phyloP scores from a whole-genome alignment of 2,888 invertebrate species.

The Trilocha varians region DNA sequence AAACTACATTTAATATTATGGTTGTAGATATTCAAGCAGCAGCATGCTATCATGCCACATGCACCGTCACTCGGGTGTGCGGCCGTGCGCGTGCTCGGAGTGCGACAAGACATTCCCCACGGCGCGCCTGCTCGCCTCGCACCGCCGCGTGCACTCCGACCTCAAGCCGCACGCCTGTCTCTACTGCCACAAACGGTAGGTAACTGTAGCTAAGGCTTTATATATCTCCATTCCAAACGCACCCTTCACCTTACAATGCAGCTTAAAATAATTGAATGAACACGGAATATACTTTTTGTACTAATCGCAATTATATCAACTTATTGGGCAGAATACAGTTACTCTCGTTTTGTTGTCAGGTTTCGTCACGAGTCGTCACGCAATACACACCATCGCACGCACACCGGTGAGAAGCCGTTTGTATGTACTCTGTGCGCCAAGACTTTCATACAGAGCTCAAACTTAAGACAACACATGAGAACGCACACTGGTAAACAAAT shows the following conservation, averaged over 20 bases:
- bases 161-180: constrained; percentile 68
- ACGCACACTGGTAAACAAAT: constrained; percentile 51
- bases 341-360: constrained; percentile 23
- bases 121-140: constrained; percentile 57
- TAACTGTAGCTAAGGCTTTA: too few relatives aligned
- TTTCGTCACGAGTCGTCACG: constrained; percentile 75
- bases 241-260: too few relatives aligned
- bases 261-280: too few relatives aligned
- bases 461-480: constrained; percentile 61
- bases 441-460: constrained; percentile 75
- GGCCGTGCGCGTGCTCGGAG: constrained; percentile 43
- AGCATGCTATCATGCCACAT: constrained; percentile 43
- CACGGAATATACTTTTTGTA: too few relatives aligned
- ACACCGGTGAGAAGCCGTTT: constrained; percentile 76
- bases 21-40: constrained; percentile 38
- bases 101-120: constrained; percentile 59
- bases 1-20: too few relatives aligned
- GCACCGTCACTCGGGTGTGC: constrained; percentile 44
- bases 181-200: constrained; percentile 68
- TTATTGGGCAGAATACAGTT: background rate
- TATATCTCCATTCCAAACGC: too few relatives aligned
- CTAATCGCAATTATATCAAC: too few relatives aligned
- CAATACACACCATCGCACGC: constrained; percentile 74
- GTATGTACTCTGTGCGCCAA: constrained; percentile 72
- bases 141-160: constrained; percentile 69